Evolutionary conservation across 2,113 vertebrate species (phyloP), one percentile per base, ranked within the genome.

Genomic region (Tragulus kanchil): DNA sequence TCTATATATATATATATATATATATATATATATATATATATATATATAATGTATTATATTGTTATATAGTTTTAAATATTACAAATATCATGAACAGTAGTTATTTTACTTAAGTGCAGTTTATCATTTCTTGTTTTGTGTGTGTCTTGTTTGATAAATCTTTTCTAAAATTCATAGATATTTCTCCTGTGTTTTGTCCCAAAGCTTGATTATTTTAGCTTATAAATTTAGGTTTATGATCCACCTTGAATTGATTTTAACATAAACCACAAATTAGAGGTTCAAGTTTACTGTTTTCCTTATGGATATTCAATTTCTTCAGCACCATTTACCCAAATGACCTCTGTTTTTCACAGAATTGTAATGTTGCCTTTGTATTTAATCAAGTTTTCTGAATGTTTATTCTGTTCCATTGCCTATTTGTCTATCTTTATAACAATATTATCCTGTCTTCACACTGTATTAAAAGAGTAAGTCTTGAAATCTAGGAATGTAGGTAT

Each of bases 51-150:
- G 8, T 79, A n/a, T 75, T 77, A 36, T 36, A 36, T 25, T 59
- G 26, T 71, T 86, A 45, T 50, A 48, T 89, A 56, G 75, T 78
- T 73, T 87, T 48, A 56, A 9, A 78, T 50, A 86, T 77, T 62
- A 56, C 6, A 93, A 86, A 69, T 83, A 58, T 71, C 36, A 89
- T 56, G 21, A 85, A 89, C 42, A 64, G 13, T 58, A 67, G 73
- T 77, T 85, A 58, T 65, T 96, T 94, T 86, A 89, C 31, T 77
- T 42, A 93, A 88, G 56, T 61, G 28, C 28, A 42, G 73, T 50
- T 78, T 78, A 67, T 94, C 3, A 26, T n/a, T 85, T 84, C 36
- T 8, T 61, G 58, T 71, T 62, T 36, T 61, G 9, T 75, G 52
- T 67, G 12, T 79, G 52, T 58, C 42, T 45, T 92, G 9, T 69